phyloP scores from a whole-genome alignment of 2,113 vertebrate genomes.

The Pycnonotus jocosus region DNA sequence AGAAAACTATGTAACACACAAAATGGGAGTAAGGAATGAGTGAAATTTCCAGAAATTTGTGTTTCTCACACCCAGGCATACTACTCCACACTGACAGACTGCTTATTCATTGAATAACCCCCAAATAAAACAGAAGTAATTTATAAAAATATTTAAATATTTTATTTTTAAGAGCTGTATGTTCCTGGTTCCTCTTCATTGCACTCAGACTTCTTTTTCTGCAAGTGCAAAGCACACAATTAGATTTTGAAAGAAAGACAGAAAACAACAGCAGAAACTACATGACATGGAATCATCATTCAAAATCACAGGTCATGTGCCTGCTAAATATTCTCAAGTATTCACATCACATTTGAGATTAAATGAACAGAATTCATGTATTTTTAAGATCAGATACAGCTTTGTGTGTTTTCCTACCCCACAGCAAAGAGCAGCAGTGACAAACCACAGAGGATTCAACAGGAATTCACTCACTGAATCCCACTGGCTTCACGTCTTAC shows the following conservation, averaged over 20 bases:
- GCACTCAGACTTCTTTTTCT: neutral
- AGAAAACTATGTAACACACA: neutral
- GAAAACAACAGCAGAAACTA: neutral
- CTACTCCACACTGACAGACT: neutral
- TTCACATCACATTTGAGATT: neutral
- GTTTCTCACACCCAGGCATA: neutral
- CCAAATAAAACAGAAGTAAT: neutral
- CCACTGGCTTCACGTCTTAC: neutral
- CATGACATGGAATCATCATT: rapidly evolving
- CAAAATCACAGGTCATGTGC: neutral
- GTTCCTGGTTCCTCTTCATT: slow-evolving; percentile 16
- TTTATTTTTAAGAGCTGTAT: slow-evolving; percentile 19
- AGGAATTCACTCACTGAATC: neutral
- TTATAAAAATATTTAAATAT: neutral
- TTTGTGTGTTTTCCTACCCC: neutral
- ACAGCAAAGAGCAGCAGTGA: neutral
- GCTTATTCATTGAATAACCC: neutral
- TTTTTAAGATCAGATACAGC: rapidly evolving
- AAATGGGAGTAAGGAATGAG: neutral
- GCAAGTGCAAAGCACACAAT: neutral
- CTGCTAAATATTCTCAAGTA: neutral
- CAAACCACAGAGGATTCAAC: rapidly evolving
- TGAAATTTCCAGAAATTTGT: neutral
- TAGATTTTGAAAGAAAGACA: neutral
- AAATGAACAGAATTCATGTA: rapidly evolving